phyloP scores from a whole-genome alignment of 2,888 invertebrate genomes.

The Theretra japonica region DNA sequence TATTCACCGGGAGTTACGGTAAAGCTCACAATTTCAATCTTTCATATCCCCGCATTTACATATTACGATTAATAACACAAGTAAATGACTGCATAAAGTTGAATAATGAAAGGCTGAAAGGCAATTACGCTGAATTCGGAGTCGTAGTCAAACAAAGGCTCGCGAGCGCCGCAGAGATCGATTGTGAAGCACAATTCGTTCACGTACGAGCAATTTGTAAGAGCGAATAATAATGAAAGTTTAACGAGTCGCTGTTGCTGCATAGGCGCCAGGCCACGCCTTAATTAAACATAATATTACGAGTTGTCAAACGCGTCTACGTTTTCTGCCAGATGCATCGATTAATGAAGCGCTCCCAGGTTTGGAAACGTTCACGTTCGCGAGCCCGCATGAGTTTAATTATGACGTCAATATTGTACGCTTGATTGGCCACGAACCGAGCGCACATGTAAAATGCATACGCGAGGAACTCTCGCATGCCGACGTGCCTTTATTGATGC shows the following conservation, averaged over 20 bases:
- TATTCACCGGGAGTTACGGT: constrained; percentile 27
- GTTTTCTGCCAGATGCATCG: constrained; percentile 54
- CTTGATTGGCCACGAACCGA: constrained; percentile 52
- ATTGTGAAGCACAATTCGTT: constrained; percentile 79
- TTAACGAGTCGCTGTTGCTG: constrained; percentile 75
- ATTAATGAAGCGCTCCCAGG: constrained; percentile 56
- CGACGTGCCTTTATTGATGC: constrained; percentile 71
- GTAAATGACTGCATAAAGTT: constrained; percentile 84
- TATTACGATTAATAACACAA: constrained; percentile 83
- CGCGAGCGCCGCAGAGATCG: constrained; percentile 74
- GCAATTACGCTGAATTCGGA: constrained; percentile 84
- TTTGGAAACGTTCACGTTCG: constrained; percentile 57
- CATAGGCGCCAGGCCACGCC: constrained; percentile 58
- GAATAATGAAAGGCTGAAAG: constrained; percentile 84
- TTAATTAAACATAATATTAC: constrained; percentile 78
- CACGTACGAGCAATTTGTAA: constrained; percentile 82
- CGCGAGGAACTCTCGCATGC: constrained; percentile 68
- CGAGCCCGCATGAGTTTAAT: constrained; percentile 50
- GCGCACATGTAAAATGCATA: constrained; percentile 60
- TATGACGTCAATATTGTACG: constrained; percentile 56
- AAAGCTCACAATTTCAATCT: constrained; percentile 74
- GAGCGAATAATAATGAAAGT: constrained; percentile 82
- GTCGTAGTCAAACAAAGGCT: constrained; percentile 83
- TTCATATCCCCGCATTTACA: constrained; percentile 80
- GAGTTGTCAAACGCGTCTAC: constrained; percentile 59